Evolutionary conservation across 2,888 invertebrate genomes (phyloP), one percentile per base, ranked within the genome.

Genomic region (Barypeithes pellucidus): DNA sequence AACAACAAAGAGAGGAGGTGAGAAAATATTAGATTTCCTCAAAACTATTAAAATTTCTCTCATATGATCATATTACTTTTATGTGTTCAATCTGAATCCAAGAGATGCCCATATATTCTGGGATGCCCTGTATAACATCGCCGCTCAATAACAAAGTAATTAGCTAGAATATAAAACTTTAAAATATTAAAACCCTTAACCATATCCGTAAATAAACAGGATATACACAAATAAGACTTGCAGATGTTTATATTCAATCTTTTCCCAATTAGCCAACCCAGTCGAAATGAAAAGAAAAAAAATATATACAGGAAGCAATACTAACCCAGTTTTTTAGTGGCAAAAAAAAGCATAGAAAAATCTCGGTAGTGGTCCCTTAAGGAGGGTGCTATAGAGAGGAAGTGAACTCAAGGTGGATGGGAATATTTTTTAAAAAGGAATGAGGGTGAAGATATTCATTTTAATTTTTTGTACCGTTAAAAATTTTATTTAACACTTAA

Each of bases 301-400:
- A n/a, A n/a, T n/a, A 24, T 14, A 8, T 45, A 59, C 72, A 72
- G 72, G 72, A 72, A 72, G 67, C 52, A 61, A 41, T 67, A 52
- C 72, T 67, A 67, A 67, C 72, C 72, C 67, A 67, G 36, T 59
- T 67, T 71, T 70, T 71, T 14, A 24, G 2, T 9, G 29, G 16
- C 22, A 29, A 67, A 67, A 57, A n/a, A 67, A 67, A 65, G 14
- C 50, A 18, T 67, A 47, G 67, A 41, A 41, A 57, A 41, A 43
- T 67, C 16, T 52, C 29, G 16, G 33, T 54, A 20, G 22, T 43
- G 39, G 1, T 59, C 20, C 22, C 22, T 61, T 62, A 29, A 16
- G 47, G 45, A 62, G 62, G 47, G 43, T 43, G 47, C 14, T 62
- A 16, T 57, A 0, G 18, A 36, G 14, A 33, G 66, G 65, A 66